Conservation (phyloP, 35 echinoderm and acorn worm species). For the Acanthaster planci region DNA sequence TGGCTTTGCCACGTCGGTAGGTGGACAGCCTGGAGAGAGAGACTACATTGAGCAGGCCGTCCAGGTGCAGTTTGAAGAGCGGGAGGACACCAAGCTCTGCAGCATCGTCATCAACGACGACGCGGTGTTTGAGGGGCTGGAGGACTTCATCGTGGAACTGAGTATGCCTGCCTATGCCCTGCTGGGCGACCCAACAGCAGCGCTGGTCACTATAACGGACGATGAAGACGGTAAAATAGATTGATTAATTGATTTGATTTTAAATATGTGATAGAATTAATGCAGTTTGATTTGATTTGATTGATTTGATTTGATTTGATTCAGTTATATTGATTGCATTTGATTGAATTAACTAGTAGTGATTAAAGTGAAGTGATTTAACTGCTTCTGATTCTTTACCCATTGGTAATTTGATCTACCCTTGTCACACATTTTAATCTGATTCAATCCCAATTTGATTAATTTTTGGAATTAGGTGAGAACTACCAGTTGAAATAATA, state of each 20-base stretch:
- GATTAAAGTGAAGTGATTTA: no score
- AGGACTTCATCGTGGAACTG: conserved; percentile 86
- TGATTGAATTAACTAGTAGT: no score
- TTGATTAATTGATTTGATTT: background rate
- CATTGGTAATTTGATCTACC: no score
- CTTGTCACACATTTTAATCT: no score
- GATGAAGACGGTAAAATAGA: conserved; percentile 86
- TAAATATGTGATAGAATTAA: no score
- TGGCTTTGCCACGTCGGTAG: conserved; percentile 52
- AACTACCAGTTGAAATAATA: no score
- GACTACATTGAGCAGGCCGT: conserved; percentile 94
- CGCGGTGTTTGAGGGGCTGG: conserved; percentile 72
- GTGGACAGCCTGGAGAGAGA: conserved; percentile 56
- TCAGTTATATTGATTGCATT: no score
- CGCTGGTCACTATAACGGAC: conserved; percentile 80
- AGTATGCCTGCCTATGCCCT: conserved; percentile 90
- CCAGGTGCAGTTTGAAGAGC: conserved; percentile 97
- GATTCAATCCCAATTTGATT: no score
- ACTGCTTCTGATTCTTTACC: no score
- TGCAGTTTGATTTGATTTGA: no score
- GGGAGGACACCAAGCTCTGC: conserved; percentile 87
- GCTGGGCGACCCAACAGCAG: conserved; percentile 72
- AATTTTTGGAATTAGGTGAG: no score
- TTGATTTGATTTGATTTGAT: no score
- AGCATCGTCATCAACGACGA: conserved; percentile 91